Base-by-base conservation (phyloP, 2,797 vertebrate species). In the Sandelia bainsii region DNA sequence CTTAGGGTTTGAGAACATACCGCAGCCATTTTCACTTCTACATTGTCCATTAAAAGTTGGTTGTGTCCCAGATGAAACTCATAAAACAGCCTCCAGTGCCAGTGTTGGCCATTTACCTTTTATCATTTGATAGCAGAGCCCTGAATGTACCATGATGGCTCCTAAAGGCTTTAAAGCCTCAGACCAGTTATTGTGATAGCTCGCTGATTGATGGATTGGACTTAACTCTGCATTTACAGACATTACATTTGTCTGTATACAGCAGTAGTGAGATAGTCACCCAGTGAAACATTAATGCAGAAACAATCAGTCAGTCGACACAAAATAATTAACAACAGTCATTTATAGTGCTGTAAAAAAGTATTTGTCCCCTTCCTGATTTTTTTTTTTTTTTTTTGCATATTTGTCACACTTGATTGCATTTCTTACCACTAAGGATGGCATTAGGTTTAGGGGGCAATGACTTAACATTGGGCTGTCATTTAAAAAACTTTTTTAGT, bases 11-110 rank as follows among this genome's bases (percentile, higher is more conserved):
- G 61, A 51, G 65, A 81, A 81, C 82, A 82, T 67, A 69, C 72
- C 69, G 78, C 86, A 80, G 74, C 77, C 72, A 66, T 81, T 75
- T 82, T 81, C 72, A 76, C 84, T 65, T 79, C 79, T 79, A 77
- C 40, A 19, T 65, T 72, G 50, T 60, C 62, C 80, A 79, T 84
- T 80, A 77, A 85, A 80, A 75, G 68, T 79, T 52, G 63, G 48
- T 84, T 70, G 67, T 61, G 71, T 79, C 75, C 75, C 75, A 61
- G 69, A 79, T 79, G 67, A 82, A 81, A 85, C 72, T 78, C 80
- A 57, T 82, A 86, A 85, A 87, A 79, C 51, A 62, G 49, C 49
- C 81, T 63, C 57, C 56, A 45, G 72, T 82, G 66, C 72, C 80
- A 40, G 62, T 56, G 56, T 67, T 49, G 29, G 79, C 60, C 72